Percentiles rank a stretch among this genome's conserved stretches.
phyloP scores from a whole-genome alignment of 2,888 invertebrate species.

The Endomychus coccineus region DNA sequence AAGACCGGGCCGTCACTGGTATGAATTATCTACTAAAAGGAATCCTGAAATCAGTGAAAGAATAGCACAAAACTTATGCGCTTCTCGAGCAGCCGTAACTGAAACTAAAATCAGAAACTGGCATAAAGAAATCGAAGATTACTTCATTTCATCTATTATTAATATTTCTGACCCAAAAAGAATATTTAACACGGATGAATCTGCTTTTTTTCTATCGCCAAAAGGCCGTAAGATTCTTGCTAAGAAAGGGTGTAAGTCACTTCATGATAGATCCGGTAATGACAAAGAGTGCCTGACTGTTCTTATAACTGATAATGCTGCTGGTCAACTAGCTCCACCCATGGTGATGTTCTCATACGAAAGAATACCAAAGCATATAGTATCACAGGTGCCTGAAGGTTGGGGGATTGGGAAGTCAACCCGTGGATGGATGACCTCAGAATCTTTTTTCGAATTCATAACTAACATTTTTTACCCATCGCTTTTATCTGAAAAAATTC shows the following conservation, averaged over 20 bases:
- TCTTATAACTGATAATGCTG: slow-evolving; percentile 14
- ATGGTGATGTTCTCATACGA: slow-evolving; percentile 9
- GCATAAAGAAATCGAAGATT: slow-evolving; percentile 10
- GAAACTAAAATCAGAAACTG: slow-evolving; percentile 24
- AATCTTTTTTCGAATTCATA: slow-evolving; percentile 9
- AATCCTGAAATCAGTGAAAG: slow-evolving; percentile 30
- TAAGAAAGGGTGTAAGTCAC: no score
- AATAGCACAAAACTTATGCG: slow-evolving; percentile 29
- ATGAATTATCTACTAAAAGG: slow-evolving; percentile 30
- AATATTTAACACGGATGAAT: no score
- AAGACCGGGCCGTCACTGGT: slow-evolving; percentile 36
- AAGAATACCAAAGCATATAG: slow-evolving; percentile 8
- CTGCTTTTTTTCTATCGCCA: slow-evolving; percentile 12
- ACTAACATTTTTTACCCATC: slow-evolving; percentile 13
- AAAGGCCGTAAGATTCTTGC: slow-evolving; percentile 10
- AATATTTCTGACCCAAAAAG: no score
- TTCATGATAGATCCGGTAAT: slow-evolving; percentile 5
- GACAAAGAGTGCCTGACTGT: slow-evolving; percentile 14
- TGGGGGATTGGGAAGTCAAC: slow-evolving; percentile 6
- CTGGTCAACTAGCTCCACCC: slow-evolving; percentile 11
- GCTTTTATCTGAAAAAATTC: slow-evolving; percentile 10
- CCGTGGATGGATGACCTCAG: slow-evolving; percentile 9
- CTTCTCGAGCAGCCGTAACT: slow-evolving; percentile 24
- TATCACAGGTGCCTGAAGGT: slow-evolving; percentile 4
- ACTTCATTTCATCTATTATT: background rate